Conservation (phyloP, 2,113 vertebrate genomes). For the Tachysurus fulvidraco region DNA sequence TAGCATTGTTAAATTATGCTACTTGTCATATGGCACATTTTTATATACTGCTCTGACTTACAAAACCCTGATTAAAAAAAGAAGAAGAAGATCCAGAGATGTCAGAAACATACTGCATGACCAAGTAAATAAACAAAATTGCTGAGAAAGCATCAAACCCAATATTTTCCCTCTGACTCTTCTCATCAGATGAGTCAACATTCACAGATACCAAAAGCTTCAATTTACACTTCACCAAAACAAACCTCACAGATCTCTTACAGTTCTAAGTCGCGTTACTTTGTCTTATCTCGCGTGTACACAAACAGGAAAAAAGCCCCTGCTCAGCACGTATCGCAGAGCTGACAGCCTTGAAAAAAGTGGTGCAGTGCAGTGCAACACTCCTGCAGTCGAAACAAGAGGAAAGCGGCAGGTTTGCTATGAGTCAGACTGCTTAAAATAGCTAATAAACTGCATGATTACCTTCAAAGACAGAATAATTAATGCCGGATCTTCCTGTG, state of each 20-base stretch:
- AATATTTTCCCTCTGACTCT: not conserved
- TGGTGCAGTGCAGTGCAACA: slow-evolving; percentile 43
- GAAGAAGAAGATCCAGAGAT: not conserved
- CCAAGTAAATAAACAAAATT: not conserved
- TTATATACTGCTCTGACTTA: not conserved
- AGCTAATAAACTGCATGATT: slow-evolving; percentile 45
- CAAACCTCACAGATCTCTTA: not conserved
- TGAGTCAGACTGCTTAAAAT: not conserved
- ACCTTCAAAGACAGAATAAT: slow-evolving; percentile 57
- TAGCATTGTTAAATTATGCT: slow-evolving; percentile 36
- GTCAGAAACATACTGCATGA: not conserved
- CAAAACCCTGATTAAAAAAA: not conserved
- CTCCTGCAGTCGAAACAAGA: not conserved
- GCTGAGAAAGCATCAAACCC: not conserved
- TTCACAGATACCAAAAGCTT: not conserved
- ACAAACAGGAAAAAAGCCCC: slow-evolving; percentile 12
- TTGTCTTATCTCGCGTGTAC: not conserved
- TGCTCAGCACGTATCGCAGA: slow-evolving; percentile 31
- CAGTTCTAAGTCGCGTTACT: not conserved
- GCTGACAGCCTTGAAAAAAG: slow-evolving; percentile 28
- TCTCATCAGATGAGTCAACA: not conserved
- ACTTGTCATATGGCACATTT: not conserved
- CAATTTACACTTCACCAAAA: not conserved
- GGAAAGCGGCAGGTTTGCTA: slow-evolving; percentile 26
- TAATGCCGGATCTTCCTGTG: slow-evolving; percentile 10